Base-by-base conservation (phyloP, 2,113 vertebrate genomes). In the Xyrauchen texanus region DNA sequence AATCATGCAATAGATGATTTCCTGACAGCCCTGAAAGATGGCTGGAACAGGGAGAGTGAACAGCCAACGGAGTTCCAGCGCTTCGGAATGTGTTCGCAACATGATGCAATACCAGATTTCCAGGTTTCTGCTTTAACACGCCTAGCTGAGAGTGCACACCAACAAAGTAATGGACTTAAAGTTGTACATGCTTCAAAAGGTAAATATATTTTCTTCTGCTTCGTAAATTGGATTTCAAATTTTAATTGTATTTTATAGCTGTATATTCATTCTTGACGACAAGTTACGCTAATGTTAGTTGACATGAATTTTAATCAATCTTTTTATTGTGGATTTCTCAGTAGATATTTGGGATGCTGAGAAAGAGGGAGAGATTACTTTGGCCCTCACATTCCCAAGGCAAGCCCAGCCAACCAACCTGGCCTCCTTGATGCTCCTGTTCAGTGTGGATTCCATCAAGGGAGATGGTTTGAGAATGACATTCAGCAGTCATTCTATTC, bases 31-130 rank as follows among this genome's bases (percentile, higher is more conserved):
- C 42, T 94, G 76, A 82, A 68, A 44, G 81, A 87, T 13, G 71
- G 47, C 51, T 52, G 70, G 64, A 81, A 52, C 13, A 45, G 47
- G 0, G 76, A 80, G 6, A 45, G 64, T 1, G 82, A 87, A 21
- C 76, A 82, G 74, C 49, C 51, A 34, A 34, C 45, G 52, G 86
- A 70, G 15, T 51, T 83, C 63, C 0, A 81, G n/a, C 62, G n/a
- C 47, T 91, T 93, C 68, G 92, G 90, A 67, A 10, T 90, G 74
- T 93, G 92, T 81, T 16, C 52, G 0, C 8, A 0, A 3, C 60
- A 83, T 4, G 81, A 68, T 2, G 73, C 49, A 9, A 52, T 68
- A 0, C 10, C 75, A 5, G 21, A 16, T 8, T 53, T 44, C 1
- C 68, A 42, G 15, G 7, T 68, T 68, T 60, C 64, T 0, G 66